Percentiles rank a stretch among this genome's conserved stretches.
phyloP scores from a whole-genome alignment of 2,113 vertebrate genomes.

The Lynx canadensis region DNA sequence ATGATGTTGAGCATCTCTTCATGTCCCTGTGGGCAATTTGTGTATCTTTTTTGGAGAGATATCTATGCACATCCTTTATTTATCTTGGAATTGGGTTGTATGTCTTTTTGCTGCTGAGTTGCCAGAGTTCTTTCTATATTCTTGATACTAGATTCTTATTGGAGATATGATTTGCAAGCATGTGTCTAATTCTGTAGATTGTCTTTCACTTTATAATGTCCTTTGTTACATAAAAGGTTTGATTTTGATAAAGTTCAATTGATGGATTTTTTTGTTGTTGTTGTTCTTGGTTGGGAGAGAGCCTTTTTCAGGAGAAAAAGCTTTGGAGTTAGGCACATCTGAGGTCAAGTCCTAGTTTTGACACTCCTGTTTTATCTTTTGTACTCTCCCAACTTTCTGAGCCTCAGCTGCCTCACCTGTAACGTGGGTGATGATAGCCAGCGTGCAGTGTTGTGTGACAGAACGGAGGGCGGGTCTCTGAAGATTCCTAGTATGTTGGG shows the following conservation, averaged over 20 bases:
- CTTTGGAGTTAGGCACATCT: background rate
- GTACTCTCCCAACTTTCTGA: background rate
- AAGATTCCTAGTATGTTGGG: background rate
- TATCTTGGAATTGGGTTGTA: background rate
- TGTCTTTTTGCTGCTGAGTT: background rate
- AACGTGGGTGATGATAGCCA: background rate
- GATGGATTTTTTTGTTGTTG: background rate
- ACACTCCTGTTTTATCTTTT: background rate
- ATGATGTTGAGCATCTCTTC: background rate
- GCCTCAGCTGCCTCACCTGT: background rate
- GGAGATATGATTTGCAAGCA: background rate
- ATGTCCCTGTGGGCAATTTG: background rate
- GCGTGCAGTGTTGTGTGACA: background rate
- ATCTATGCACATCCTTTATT: background rate
- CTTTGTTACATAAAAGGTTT: background rate
- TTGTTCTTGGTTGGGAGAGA: background rate
- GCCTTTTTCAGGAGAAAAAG: background rate
- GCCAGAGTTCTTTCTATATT: background rate
- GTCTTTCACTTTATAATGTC: background rate
- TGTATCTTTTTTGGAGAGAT: background rate
- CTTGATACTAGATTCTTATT: background rate
- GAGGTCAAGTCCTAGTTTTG: background rate
- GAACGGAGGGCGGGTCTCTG: background rate
- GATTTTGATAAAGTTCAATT: background rate
- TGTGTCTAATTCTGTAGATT: background rate